A percentile compares a stretch with the other conserved stretches of the same genome.
phyloP scores from a whole-genome alignment of 2,888 invertebrate species.

The Hemaris fuciformis region DNA sequence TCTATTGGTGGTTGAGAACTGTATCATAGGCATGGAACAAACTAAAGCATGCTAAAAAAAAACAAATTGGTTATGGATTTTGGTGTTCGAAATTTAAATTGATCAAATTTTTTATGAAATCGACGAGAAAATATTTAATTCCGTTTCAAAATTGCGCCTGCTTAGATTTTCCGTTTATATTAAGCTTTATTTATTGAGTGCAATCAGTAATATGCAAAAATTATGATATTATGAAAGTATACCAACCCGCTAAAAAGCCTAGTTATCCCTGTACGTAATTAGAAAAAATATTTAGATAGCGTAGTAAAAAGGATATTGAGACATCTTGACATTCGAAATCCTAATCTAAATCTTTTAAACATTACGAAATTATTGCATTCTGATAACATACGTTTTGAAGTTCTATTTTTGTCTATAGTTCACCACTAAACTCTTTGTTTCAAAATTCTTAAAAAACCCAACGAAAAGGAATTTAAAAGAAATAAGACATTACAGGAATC shows the following conservation, averaged over 20 bases:
- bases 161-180: not conserved
- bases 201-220: not conserved
- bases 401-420: too few species aligned
- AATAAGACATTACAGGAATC: too few species aligned
- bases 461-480: too few species aligned
- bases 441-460: too few species aligned
- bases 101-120: not conserved
- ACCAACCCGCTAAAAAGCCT: not conserved
- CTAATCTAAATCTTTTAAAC: too few species aligned
- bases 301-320: not conserved
- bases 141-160: not conserved
- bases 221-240: not conserved
- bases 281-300: not conserved
- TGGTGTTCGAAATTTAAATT: not conserved
- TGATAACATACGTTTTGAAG: too few species aligned
- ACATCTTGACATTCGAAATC: not conserved
- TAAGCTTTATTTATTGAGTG: not conserved
- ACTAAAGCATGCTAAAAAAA: not conserved
- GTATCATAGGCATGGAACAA: conserved; percentile 9
- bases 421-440: too few species aligned
- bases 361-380: too few species aligned
- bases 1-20: conserved; percentile 27
- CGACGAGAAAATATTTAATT: not conserved
- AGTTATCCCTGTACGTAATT: not conserved
- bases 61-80: not conserved